phyloP scores from a whole-genome alignment of 2,888 invertebrate species.

The Diabrotica balteata region DNA sequence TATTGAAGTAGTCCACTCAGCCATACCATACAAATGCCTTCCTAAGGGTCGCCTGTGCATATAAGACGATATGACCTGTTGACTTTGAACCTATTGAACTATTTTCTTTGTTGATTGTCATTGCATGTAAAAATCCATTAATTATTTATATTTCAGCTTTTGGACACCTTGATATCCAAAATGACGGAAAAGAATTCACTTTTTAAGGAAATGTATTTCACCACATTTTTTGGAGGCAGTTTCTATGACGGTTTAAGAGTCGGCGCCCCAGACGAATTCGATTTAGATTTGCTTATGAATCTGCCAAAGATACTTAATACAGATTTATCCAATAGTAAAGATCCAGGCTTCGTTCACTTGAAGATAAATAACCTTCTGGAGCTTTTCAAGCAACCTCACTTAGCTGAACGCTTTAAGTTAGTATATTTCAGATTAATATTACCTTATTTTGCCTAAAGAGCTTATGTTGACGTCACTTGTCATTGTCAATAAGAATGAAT shows the following conservation, averaged over 20 bases:
- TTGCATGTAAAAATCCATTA: no score
- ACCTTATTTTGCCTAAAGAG: no score
- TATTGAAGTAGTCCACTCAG: no score
- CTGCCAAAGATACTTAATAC: constrained; percentile 62
- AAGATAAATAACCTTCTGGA: constrained; percentile 50
- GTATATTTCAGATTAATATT: constrained; percentile 29
- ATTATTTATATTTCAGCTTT: constrained; percentile 25
- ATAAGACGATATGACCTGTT: no score
- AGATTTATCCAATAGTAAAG: constrained; percentile 42
- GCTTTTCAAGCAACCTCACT: constrained; percentile 40
- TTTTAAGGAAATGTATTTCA: constrained; percentile 50
- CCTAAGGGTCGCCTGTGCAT: no score
- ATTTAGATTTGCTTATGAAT: constrained; percentile 66
- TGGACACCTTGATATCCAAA: constrained; percentile 26
- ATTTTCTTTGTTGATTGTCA: no score
- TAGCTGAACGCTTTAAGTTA: constrained; percentile 59
- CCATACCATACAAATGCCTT: no score
- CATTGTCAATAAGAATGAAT: no score
- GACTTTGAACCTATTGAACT: no score
- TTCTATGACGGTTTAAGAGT: constrained; percentile 68
- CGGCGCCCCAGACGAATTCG: constrained; percentile 67
- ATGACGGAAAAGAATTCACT: constrained; percentile 53
- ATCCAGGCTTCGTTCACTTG: constrained; percentile 62
- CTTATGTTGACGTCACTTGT: no score
- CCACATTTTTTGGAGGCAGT: constrained; percentile 65